These are phyloP conservation scores for Sebastes kiyomatsui DNA, from an alignment of 2,797 vertebrate genomes.

Conservation along the genomic window DNA sequence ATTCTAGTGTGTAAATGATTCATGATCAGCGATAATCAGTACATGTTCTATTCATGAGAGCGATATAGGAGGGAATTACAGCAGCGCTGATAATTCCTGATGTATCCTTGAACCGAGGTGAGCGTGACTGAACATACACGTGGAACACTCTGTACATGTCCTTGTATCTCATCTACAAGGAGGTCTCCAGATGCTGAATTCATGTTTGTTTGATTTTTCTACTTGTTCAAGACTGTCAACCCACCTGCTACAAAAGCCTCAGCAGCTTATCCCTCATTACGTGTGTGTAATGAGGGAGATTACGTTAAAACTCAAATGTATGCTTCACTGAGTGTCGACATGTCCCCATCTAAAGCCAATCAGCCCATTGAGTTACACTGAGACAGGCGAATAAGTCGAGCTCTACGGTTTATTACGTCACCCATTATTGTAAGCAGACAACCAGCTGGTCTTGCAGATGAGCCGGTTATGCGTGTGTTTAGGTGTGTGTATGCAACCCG, in stretches of 20 bases:
- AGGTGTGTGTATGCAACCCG: neutral
- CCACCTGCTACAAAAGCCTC: conserved; percentile 52
- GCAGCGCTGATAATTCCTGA: conserved; percentile 24
- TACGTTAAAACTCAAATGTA: conserved; percentile 59
- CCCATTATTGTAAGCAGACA: conserved; percentile 49
- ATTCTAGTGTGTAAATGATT: conserved; percentile 21
- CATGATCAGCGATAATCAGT: conserved; percentile 29
- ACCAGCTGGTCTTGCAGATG: conserved; percentile 43
- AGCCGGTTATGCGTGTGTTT: conserved; percentile 13
- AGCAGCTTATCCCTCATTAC: conserved; percentile 62
- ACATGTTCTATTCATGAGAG: conserved; percentile 33
- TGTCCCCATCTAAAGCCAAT: conserved; percentile 51
- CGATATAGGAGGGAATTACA: conserved; percentile 13
- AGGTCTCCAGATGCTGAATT: neutral
- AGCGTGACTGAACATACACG: conserved; percentile 35
- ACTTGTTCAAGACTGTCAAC: conserved; percentile 27
- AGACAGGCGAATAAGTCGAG: conserved; percentile 41
- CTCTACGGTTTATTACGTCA: conserved; percentile 45
- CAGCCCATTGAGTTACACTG: conserved; percentile 32
- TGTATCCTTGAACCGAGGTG: conserved; percentile 6
- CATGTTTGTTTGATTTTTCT: conserved; percentile 29
- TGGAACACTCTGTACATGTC: neutral
- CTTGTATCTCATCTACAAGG: neutral
- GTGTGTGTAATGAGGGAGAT: conserved; percentile 64
- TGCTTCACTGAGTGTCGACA: conserved; percentile 23